Evolutionary conservation across 2,113 vertebrate species (phyloP).

Genomic region (Pyxicephalus adspersus): DNA sequence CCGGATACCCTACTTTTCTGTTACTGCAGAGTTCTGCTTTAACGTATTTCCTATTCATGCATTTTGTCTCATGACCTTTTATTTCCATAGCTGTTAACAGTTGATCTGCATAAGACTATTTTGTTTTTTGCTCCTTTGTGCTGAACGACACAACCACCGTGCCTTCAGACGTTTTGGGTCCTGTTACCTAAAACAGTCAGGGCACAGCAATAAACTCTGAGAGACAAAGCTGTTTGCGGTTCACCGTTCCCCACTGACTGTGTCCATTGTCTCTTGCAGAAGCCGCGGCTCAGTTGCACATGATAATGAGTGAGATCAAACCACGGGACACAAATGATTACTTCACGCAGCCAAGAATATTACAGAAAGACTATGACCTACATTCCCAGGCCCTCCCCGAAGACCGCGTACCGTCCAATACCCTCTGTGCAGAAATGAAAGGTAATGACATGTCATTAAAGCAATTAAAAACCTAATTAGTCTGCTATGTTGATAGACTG

Average conservation of each 20-base stretch:
- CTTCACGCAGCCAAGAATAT: slow-evolving; percentile 80
- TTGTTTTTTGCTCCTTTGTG: background rate
- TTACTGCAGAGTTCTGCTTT: no score
- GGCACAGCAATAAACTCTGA: background rate
- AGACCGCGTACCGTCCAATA: slow-evolving; percentile 59
- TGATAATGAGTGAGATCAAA: slow-evolving; percentile 90
- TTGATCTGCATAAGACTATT: no score
- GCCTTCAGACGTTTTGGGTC: background rate
- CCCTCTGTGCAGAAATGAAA: slow-evolving; percentile 63
- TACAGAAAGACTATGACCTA: slow-evolving; percentile 68
- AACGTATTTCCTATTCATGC: background rate
- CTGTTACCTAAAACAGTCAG: background rate
- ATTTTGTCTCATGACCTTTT: background rate
- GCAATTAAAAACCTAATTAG: slow-evolving; percentile 36
- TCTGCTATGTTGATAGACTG: slow-evolving; percentile 20
- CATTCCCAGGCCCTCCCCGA: slow-evolving; percentile 62
- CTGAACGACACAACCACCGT: background rate
- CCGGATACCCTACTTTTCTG: no score
- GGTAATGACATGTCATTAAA: slow-evolving; percentile 63
- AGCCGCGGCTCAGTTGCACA: slow-evolving; percentile 78
- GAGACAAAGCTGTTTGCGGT: slow-evolving; percentile 18
- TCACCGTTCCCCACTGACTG: slow-evolving; percentile 31
- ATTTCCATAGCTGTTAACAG: background rate
- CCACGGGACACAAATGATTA: slow-evolving; percentile 93
- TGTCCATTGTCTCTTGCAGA: slow-evolving; percentile 67